Percentiles rank a stretch among this genome's conserved stretches.
These are phyloP conservation scores for Spodoptera litura DNA, from an alignment of 1,140 invertebrate species.

Conservation along the genomic window DNA sequence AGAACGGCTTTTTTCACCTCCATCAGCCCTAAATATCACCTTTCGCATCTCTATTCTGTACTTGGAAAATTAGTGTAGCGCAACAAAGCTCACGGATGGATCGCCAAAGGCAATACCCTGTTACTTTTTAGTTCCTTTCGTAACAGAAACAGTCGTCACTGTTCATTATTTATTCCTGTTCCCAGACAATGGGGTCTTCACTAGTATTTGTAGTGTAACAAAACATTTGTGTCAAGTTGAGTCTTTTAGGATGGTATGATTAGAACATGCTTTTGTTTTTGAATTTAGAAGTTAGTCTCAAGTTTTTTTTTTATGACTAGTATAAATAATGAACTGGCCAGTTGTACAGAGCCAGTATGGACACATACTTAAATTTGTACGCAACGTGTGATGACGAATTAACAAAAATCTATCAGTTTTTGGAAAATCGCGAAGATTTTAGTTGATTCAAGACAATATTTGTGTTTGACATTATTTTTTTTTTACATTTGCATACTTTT, in stretches of 20 bases:
- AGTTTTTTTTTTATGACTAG: background rate
- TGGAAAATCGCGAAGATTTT: too few species aligned
- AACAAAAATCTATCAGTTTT: too few species aligned
- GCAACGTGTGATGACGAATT: too few species aligned
- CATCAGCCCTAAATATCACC: slow-evolving; percentile 30
- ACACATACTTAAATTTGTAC: too few species aligned
- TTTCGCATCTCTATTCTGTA: slow-evolving; percentile 17
- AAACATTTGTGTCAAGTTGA: slow-evolving; percentile 43
- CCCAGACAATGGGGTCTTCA: slow-evolving; percentile 23
- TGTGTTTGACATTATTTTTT: too few species aligned
- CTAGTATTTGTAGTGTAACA: slow-evolving; percentile 12
- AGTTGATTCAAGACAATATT: too few species aligned
- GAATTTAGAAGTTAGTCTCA: background rate
- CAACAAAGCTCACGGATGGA: slow-evolving; percentile 15
- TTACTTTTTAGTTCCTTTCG: slow-evolving; percentile 27
- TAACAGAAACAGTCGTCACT: slow-evolving; percentile 19
- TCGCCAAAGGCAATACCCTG: slow-evolving; percentile 14
- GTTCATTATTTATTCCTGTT: slow-evolving; percentile 43
- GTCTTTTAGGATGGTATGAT: background rate
- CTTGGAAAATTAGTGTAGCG: slow-evolving; percentile 18
- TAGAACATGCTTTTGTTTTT: slow-evolving; percentile 5
- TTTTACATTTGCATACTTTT: too few species aligned
- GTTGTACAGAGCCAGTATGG: too few species aligned
- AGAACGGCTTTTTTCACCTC: background rate
- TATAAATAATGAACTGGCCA: too few species aligned